Evolutionary conservation across 1,140 invertebrate genomes (phyloP).

Genomic region (Agrilus planipennis): DNA sequence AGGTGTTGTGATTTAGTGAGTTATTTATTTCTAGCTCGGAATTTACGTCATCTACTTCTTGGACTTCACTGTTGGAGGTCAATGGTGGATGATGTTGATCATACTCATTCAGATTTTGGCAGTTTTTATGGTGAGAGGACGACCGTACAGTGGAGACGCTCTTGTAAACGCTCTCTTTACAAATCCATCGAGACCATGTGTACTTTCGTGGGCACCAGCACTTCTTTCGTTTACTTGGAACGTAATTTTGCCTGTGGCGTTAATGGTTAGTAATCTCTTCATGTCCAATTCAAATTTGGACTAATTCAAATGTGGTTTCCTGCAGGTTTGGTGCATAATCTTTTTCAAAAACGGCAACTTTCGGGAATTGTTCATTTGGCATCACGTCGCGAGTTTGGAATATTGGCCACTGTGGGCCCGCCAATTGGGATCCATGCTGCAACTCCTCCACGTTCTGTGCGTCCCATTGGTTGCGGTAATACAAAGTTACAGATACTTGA

Average conservation of each 20-base stretch:
- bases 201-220: conserved; percentile 49
- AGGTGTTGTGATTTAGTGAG: not conserved
- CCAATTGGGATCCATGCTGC: conserved; percentile 65
- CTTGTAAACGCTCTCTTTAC: conserved; percentile 58
- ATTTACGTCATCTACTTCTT: conserved; percentile 74
- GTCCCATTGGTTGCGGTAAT: conserved; percentile 67
- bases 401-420: conserved; percentile 68
- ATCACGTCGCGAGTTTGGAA: conserved; percentile 34
- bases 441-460: conserved; percentile 61
- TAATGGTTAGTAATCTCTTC: conserved; percentile 47
- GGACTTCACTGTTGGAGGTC: conserved; percentile 68
- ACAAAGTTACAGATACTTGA: conserved; percentile 72
- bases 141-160: conserved; percentile 72
- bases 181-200: conserved; percentile 39
- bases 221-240: conserved; percentile 82
- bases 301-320: conserved; percentile 8
- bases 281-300: conserved; percentile 2
- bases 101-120: conserved; percentile 65
- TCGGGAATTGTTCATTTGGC: conserved; percentile 61
- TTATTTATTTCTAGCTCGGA: conserved; percentile 50
- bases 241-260: conserved; percentile 62
- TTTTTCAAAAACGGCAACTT: conserved; percentile 66
- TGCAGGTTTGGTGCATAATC: conserved; percentile 60
- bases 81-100: conserved; percentile 76
- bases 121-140: conserved; percentile 69